Evolutionary conservation across 2,888 invertebrate species (phyloP).

Genomic region (Chymomyza fuscimana): DNA sequence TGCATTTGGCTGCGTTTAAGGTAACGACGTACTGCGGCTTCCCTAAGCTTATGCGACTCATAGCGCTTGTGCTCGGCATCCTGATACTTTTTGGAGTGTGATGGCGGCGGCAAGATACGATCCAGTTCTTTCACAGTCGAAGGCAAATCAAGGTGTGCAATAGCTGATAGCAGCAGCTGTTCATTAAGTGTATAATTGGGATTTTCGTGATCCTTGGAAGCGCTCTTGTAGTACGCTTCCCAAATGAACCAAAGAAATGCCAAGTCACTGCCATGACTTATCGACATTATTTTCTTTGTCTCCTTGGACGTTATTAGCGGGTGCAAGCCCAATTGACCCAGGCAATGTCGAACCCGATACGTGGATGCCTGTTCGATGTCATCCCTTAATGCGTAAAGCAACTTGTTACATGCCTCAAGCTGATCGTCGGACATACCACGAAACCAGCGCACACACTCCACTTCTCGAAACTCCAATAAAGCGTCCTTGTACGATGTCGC

Average conservation of each 20-base stretch:
- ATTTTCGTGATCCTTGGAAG: background rate
- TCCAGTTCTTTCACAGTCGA: constrained; percentile 76
- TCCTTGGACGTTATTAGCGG: constrained; percentile 55
- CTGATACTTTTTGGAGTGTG: constrained; percentile 38
- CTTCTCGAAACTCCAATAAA: background rate
- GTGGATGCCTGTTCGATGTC: constrained; percentile 72
- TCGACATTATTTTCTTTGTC: constrained; percentile 55
- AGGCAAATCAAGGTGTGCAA: constrained; percentile 76
- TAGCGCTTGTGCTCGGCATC: background rate
- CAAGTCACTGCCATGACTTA: constrained; percentile 76
- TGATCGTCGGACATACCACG: constrained; percentile 72
- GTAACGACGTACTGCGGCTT: background rate
- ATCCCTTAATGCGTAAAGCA: constrained; percentile 70
- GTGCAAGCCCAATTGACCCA: constrained; percentile 60
- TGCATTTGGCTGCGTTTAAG: background rate
- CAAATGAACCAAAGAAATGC: constrained; percentile 78
- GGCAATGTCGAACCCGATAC: constrained; percentile 56
- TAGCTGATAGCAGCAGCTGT: constrained; percentile 74
- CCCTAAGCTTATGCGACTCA: too few relatives aligned
- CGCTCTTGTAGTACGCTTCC: constrained; percentile 70
- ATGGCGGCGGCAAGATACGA: constrained; percentile 64
- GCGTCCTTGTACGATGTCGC: too few relatives aligned
- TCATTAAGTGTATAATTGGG: constrained; percentile 68
- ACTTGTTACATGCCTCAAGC: constrained; percentile 54
- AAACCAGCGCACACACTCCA: constrained; percentile 64